phyloP scores from a whole-genome alignment of 2,113 vertebrate species.

The Cottus gobio region DNA sequence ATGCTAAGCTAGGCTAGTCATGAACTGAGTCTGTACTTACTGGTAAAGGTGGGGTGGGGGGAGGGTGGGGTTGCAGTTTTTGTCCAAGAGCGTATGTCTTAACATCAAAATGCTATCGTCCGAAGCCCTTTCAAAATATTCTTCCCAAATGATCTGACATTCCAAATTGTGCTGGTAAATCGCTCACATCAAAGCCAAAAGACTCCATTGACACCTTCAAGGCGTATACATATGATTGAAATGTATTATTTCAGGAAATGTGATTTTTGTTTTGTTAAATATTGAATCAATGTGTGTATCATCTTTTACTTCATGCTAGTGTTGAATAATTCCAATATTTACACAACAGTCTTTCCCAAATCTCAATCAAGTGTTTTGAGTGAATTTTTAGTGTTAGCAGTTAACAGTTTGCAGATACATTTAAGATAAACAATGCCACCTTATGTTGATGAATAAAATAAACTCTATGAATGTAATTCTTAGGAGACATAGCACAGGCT shows the following conservation, averaged over 20 bases:
- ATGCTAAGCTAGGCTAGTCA: neutral
- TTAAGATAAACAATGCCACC: too few species aligned
- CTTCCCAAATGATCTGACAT: neutral
- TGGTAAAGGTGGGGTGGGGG: too few species aligned
- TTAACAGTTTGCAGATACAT: too few species aligned
- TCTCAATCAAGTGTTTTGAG: neutral
- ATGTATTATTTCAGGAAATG: neutral
- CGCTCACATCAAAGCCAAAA: neutral
- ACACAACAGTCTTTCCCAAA: neutral
- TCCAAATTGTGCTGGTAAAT: neutral
- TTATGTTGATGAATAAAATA: too few species aligned
- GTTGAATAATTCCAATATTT: neutral
- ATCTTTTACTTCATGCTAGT: neutral
- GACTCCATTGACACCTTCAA: neutral
- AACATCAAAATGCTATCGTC: neutral
- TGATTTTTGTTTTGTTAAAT: neutral
- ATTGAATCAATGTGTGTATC: neutral
- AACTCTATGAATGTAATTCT: neutral
- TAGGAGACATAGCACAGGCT: neutral
- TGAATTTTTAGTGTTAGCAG: neutral
- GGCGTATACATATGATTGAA: neutral
- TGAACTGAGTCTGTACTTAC: neutral
- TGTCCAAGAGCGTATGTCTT: neutral
- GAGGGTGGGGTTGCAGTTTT: too few species aligned
- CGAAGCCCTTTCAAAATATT: neutral